Base-by-base conservation (phyloP, 2,797 vertebrate species). In the Odontamblyopus lacepedii region DNA sequence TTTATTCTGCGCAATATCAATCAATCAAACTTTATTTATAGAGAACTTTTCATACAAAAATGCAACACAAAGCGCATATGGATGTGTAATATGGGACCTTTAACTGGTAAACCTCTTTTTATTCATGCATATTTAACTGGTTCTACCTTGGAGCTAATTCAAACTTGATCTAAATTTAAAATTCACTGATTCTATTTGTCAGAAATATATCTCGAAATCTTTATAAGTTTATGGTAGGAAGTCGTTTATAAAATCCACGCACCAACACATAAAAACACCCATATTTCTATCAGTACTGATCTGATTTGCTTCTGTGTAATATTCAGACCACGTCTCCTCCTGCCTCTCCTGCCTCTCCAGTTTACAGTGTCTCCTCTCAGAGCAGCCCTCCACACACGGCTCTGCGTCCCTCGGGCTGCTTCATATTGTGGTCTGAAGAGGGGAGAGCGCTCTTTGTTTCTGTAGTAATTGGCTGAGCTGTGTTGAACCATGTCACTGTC, bases 381-480 rank as follows among this genome's bases (percentile, higher is more conserved):
- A 48, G 44, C 44, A 15, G 44, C 44, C 44, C 44, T 48, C 44
- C 44, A 48, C 44, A 48, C 44, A 15, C 29, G 44, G 67, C 61
- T 16, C 70, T 74, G 80, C 67, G 80, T 83, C 80, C 76, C 82
- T 76, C 82, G 78, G 77, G 82, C 75, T 69, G 75, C 85, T 84
- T 76, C 85, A 87, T 74, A 87, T 88, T 59, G 23, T 75, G 76
- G 85, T 78, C 78, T 30, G 8, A 77, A 75, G 78, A 83, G 51
- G n/a, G 86, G 82, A 84, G 87, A 77, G n/a, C 77, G 81, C 79
- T 88, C 86, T 90, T 91, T 90, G 87, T 91, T 88, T 90, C 85
- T 77, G 71, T 76, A 73, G 87, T 92, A 93, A 93, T 91, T 92
- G 89, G 91, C 85, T 84, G 89, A 89, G 90, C 89, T 89, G 89